Conservation (phyloP, 1,140 invertebrate species). For the Mycetomoellerius zeteki region DNA sequence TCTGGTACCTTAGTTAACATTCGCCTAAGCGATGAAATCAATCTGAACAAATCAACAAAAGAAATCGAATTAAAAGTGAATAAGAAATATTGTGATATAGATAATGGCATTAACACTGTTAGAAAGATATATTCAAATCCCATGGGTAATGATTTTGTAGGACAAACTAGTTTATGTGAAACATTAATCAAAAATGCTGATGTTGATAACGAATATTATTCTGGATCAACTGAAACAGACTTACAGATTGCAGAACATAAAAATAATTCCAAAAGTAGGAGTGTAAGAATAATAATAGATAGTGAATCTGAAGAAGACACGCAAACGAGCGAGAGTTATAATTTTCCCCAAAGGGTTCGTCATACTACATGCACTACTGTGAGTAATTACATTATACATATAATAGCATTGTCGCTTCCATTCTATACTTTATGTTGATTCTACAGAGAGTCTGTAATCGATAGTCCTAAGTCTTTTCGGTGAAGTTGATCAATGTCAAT, state of each 20-base stretch:
- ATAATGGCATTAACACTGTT: not conserved
- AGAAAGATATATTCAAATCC: conserved; percentile 12
- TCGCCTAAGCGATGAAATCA: too few relatives aligned
- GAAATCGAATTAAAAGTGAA: not conserved
- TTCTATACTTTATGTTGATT: too few relatives aligned
- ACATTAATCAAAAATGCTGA: not conserved
- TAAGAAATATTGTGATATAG: not conserved
- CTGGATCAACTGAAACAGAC: conserved; percentile 6
- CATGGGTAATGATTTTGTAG: conserved; percentile 70
- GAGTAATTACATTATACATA: not conserved
- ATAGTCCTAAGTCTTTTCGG: too few relatives aligned
- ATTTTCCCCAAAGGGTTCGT: not conserved
- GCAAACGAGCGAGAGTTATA: not conserved
- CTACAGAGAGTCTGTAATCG: too few relatives aligned
- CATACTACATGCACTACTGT: not conserved
- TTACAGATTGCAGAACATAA: conserved; percentile 14
- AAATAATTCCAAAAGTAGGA: conserved; percentile 35
- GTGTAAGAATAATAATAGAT: conserved; percentile 51
- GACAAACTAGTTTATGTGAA: conserved; percentile 36
- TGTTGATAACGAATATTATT: not conserved
- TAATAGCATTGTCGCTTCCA: too few relatives aligned
- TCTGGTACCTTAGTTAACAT: too few relatives aligned
- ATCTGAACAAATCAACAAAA: too few relatives aligned
- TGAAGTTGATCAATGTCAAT: too few relatives aligned
- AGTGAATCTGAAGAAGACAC: conserved; percentile 66